These are phyloP conservation scores for Clepsis dumicolana DNA, from an alignment of 2,888 invertebrate genomes.

Conservation along the genomic window DNA sequence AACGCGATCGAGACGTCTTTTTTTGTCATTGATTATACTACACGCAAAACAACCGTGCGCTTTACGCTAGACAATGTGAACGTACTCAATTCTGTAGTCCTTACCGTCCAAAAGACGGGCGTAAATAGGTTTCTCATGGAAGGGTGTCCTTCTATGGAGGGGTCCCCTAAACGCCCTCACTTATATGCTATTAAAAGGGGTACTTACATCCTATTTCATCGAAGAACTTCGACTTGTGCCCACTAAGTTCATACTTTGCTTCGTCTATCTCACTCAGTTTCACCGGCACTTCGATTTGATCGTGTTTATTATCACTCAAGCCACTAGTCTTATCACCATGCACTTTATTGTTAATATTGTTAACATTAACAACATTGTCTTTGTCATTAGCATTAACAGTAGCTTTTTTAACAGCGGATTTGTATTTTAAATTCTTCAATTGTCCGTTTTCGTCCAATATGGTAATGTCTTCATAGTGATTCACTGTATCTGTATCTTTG, in stretches of 20 bases:
- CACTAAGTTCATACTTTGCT: constrained; percentile 47
- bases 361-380: constrained; percentile 50
- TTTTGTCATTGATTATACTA: no score
- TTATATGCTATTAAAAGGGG: neutral
- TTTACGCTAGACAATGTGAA: no score
- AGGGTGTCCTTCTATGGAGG: no score
- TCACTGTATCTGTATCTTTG: constrained; percentile 59
- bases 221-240: constrained; percentile 87
- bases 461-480: constrained; percentile 75
- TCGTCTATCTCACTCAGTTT: constrained; percentile 46
- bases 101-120: no score
- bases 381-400: constrained; percentile 49
- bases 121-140: no score
- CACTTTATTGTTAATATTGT: constrained; percentile 48
- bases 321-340: constrained; percentile 35
- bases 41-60: no score
- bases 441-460: constrained; percentile 70
- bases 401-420: constrained; percentile 58
- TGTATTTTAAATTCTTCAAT: constrained; percentile 72
- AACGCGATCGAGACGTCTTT: no score
- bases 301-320: constrained; percentile 45
- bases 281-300: constrained; percentile 46
- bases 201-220: constrained; percentile 90
- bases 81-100: no score
- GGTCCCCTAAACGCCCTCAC: no score